These are phyloP conservation scores for Oxygymnocypris stewartii DNA, from an alignment of 2,113 vertebrate genomes.

Conservation along the genomic window DNA sequence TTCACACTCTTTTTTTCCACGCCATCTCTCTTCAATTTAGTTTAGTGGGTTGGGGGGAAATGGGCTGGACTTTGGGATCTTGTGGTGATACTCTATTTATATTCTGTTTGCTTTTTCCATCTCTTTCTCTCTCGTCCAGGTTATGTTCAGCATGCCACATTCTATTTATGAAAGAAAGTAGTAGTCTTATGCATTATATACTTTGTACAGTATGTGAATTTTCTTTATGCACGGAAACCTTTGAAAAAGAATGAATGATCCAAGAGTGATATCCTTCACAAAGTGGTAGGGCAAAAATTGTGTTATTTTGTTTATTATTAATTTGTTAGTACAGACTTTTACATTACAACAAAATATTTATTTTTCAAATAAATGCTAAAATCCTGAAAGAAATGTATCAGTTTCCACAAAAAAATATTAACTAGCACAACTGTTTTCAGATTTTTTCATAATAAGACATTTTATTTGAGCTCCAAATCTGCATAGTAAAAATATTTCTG, in stretches of 20 bases:
- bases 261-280: not conserved
- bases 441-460: not conserved
- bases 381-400: not conserved
- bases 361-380: not conserved
- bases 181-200: conserved; percentile 4
- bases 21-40: conserved; percentile 31
- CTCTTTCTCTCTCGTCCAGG: not conserved
- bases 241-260: not conserved
- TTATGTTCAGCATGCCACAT: not conserved
- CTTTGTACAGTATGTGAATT: not conserved
- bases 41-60: conserved; percentile 35
- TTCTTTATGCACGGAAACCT: not conserved
- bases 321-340: not conserved
- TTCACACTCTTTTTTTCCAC: conserved; percentile 22
- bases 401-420: not conserved
- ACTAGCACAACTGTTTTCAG: not conserved
- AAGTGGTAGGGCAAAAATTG: not conserved
- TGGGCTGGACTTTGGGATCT: conserved; percentile 1
- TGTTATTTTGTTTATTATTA: not conserved
- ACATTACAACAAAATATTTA: not conserved
- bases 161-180: not conserved
- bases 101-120: not conserved
- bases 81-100: conserved; percentile 6
- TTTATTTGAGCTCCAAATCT: not conserved
- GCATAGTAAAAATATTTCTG: not conserved